These are phyloP conservation scores for Lepidurus arcticus DNA, from an alignment of 1,140 invertebrate species.

Conservation along the genomic window DNA sequence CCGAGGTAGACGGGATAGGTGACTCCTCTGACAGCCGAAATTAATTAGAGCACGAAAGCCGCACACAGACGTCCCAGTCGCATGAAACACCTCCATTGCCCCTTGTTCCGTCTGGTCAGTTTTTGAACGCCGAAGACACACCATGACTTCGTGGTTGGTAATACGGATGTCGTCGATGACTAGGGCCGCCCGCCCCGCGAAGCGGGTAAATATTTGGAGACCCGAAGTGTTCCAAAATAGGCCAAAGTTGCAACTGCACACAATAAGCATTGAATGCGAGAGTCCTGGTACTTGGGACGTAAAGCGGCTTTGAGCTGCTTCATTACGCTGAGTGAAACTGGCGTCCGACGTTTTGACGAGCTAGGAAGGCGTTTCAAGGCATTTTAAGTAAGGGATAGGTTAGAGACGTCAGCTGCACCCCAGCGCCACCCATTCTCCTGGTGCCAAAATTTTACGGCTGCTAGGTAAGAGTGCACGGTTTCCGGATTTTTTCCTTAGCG, in stretches of 20 bases:
- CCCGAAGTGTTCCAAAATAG: background rate
- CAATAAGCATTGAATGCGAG: background rate
- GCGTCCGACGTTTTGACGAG: background rate
- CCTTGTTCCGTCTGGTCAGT: background rate
- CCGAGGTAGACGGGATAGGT: slow-evolving; percentile 25
- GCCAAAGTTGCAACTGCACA: background rate
- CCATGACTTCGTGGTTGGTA: background rate
- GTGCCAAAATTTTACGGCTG: background rate
- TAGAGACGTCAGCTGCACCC: background rate
- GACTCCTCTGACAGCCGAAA: background rate
- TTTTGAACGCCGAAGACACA: background rate
- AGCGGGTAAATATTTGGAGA: background rate
- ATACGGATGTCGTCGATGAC: background rate
- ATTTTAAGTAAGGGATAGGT: background rate
- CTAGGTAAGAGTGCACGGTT: background rate
- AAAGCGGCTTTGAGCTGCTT: background rate
- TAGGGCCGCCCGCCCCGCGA: background rate
- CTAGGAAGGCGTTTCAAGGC: background rate
- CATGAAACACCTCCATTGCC: background rate
- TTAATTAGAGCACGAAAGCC: background rate
- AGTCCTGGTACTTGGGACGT: background rate
- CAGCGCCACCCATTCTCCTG: background rate
- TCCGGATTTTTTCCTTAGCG: background rate
- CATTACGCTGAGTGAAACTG: background rate
- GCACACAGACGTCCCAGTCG: background rate